Percentiles rank a stretch among this genome's conserved stretches.
Evolutionary conservation across 2,797 vertebrate genomes (phyloP).

Genomic region (Hippoglossus hippoglossus): DNA sequence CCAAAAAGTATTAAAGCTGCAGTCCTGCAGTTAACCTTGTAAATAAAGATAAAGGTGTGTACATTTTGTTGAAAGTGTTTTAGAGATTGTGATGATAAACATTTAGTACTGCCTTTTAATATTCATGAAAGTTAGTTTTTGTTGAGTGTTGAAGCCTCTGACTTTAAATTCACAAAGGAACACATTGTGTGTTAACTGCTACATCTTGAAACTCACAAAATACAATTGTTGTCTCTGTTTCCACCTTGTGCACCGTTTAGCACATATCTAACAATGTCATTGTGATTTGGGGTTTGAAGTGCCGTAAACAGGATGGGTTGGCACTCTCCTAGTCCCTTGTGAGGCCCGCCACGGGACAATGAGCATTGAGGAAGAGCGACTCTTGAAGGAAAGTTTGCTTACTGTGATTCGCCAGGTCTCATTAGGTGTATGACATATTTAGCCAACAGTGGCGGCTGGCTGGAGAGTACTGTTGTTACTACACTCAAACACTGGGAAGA

Average conservation of each 20-base stretch:
- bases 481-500: slow-evolving; percentile 21
- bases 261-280: slow-evolving; percentile 36
- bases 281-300: slow-evolving; percentile 66
- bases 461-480: slow-evolving; percentile 19
- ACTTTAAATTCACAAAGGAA: slow-evolving; percentile 6
- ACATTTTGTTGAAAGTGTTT: too few species aligned
- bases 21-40: too few species aligned
- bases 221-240: slow-evolving; percentile 32
- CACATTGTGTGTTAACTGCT: neutral
- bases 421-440: slow-evolving; percentile 59
- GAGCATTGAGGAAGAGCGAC: slow-evolving; percentile 50
- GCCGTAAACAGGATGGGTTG: slow-evolving; percentile 78
- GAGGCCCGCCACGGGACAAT: slow-evolving; percentile 60
- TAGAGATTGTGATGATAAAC: neutral
- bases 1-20: too few species aligned
- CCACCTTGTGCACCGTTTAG: slow-evolving; percentile 8
- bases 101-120: neutral
- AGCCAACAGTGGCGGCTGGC: slow-evolving; percentile 41
- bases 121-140: neutral
- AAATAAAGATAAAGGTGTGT: too few species aligned
- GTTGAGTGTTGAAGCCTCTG: neutral
- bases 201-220: slow-evolving; percentile 16
- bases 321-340: slow-evolving; percentile 52
- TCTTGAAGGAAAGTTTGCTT: slow-evolving; percentile 50
- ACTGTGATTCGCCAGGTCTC: slow-evolving; percentile 53